Conservation (phyloP, 2,888 invertebrate genomes). For the Petrolisthes cinctipes region DNA sequence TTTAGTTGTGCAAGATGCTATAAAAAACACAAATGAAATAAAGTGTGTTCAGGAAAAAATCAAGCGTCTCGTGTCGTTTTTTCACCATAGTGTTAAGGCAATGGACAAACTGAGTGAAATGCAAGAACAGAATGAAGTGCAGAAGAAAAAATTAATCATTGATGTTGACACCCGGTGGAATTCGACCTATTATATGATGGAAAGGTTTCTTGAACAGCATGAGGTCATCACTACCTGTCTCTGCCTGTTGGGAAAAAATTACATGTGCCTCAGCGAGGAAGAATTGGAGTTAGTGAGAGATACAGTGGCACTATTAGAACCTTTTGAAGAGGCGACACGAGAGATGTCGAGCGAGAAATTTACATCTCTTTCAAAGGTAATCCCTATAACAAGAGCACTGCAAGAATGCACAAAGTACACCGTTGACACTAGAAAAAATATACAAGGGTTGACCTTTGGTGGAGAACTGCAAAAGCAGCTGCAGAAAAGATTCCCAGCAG, state of each 20-base stretch:
- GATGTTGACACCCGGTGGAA: slow-evolving; percentile 39
- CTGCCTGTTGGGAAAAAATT: slow-evolving; percentile 12
- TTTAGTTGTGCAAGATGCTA: slow-evolving; percentile 41
- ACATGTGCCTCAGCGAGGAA: slow-evolving; percentile 22
- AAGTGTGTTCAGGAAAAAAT: slow-evolving; percentile 6
- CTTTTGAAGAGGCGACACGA: slow-evolving; percentile 40
- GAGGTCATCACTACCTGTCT: slow-evolving; percentile 32
- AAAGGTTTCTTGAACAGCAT: slow-evolving; percentile 26
- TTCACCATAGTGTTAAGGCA: slow-evolving; percentile 21
- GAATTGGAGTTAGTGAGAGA: background rate
- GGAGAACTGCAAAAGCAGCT: slow-evolving; percentile 1
- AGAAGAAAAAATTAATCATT: slow-evolving; percentile 5
- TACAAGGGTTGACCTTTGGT: background rate
- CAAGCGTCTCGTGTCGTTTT: slow-evolving; percentile 24
- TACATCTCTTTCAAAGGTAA: slow-evolving; percentile 30
- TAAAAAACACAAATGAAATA: slow-evolving; percentile 31
- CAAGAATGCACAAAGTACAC: slow-evolving; percentile 18
- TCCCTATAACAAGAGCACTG: slow-evolving; percentile 22
- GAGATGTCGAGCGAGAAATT: slow-evolving; percentile 26
- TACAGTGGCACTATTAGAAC: slow-evolving; percentile 18
- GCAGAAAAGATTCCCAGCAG: background rate
- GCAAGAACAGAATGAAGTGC: slow-evolving; percentile 13
- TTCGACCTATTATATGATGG: slow-evolving; percentile 35
- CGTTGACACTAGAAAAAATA: background rate
- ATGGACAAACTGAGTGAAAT: slow-evolving; percentile 22